These are phyloP conservation scores for Cichladusa arquata DNA, from an alignment of 2,113 vertebrate species.

Conservation along the genomic window DNA sequence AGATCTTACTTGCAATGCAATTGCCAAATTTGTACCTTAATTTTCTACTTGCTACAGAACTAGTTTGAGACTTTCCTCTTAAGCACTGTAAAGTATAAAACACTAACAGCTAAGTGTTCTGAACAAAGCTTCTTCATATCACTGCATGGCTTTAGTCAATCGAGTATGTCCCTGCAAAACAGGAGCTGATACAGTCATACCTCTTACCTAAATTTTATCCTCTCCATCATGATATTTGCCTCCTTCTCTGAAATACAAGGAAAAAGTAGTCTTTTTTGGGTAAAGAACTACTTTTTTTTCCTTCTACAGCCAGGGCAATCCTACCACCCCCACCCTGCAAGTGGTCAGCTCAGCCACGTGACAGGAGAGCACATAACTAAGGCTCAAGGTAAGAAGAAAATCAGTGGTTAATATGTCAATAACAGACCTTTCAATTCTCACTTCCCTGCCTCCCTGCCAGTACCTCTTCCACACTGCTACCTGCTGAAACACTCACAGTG, in stretches of 20 bases:
- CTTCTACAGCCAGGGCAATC: not conserved
- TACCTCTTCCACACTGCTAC: not conserved
- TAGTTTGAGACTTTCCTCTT: not conserved
- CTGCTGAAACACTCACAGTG: not conserved
- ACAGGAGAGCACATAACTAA: not conserved
- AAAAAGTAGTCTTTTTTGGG: not conserved
- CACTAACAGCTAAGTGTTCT: not conserved
- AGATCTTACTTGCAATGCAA: not conserved
- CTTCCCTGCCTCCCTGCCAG: not conserved
- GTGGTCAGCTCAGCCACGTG: not conserved
- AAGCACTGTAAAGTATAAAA: not conserved
- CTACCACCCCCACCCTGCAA: not conserved
- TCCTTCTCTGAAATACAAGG: not conserved
- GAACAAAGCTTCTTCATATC: not conserved
- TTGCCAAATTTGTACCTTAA: not conserved
- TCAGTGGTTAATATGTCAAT: not conserved
- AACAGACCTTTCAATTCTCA: not conserved
- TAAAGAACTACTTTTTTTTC: not conserved
- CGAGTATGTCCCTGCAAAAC: not conserved
- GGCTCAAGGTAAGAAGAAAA: not conserved
- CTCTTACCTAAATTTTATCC: not conserved
- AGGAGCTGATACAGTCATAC: not conserved
- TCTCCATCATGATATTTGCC: not conserved
- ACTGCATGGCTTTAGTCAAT: not conserved
- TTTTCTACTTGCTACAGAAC: not conserved